Conservation (phyloP, 2,113 vertebrate species). For the Gnathonemus echidnorhynchus region DNA sequence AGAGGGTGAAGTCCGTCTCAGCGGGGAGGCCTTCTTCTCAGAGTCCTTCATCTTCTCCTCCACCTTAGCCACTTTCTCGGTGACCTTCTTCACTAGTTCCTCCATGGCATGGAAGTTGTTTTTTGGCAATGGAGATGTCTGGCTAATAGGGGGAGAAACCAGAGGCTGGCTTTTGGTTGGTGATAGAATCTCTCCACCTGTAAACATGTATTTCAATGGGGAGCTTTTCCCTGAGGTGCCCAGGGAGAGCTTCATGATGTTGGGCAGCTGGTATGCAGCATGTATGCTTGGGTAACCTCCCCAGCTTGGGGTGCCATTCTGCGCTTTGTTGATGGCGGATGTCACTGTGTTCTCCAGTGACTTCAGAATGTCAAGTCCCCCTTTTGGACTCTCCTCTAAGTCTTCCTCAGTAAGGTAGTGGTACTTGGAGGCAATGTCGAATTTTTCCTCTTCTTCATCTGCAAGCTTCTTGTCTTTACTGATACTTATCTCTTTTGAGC, state of each 20-base stretch:
- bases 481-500: conserved; percentile 63
- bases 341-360: conserved; percentile 97
- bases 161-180: conserved; percentile 80
- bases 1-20: conserved; percentile 77
- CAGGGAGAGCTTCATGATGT: conserved; percentile 94
- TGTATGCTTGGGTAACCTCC: conserved; percentile 98
- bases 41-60: conserved; percentile 92
- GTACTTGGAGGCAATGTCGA: conserved; percentile 90
- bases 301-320: conserved; percentile 97
- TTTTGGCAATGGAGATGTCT: conserved; percentile 89
- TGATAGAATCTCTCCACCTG: conserved; percentile 74
- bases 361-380: conserved; percentile 92
- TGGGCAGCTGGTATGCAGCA: conserved; percentile 94
- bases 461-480: conserved; percentile 74
- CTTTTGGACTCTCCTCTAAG: conserved; percentile 91
- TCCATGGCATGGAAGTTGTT: conserved; percentile 98
- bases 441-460: conserved; percentile 85
- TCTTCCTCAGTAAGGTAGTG: conserved; percentile 93
- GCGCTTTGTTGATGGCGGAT: conserved; percentile 96
- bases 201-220: conserved; percentile 81
- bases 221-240: conserved; percentile 80
- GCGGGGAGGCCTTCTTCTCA: conserved; percentile 67
- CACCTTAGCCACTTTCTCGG: conserved; percentile 92
- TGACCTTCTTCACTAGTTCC: conserved; percentile 94
- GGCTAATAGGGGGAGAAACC: conserved; percentile 78